Base-by-base conservation (phyloP, 2,113 vertebrate genomes). In the Eubucco bourcierii region DNA sequence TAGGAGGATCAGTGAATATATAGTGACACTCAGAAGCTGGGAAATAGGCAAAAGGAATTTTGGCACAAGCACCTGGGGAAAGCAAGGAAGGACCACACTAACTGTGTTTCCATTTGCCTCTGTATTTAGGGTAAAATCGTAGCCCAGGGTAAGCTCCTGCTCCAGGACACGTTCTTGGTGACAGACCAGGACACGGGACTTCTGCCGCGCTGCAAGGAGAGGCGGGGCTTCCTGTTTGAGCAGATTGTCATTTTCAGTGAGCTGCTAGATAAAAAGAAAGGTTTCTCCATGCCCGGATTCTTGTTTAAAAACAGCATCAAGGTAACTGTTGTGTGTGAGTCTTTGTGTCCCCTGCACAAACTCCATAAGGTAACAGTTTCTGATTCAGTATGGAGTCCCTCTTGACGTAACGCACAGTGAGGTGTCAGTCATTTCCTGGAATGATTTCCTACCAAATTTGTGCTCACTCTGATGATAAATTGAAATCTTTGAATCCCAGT, bases 201-300 rank as follows among this genome's bases (percentile, higher is more conserved):
- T 92, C 97, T 99, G 91, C 98, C 99, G 66, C 98, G 99, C 77
- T 99, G 99, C 98, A 99, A 98, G 94, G 99, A 99, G 95, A 98
- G 99, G 96, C 98, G 99, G 47, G 97, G 99, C 77, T 99, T 99
- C 97, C 98, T 99, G 72, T 99, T 99, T 70, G 99, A 99, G 94
- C 99, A 99, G 97, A 99, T 99, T 46, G 98, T 99, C 90, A 99
- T 99, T 95, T 99, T 99, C 97, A 99, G 99, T 47, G 99, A 99
- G 96, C 99, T 99, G 28, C 97, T 99, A 73, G 99, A 99, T 96
- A 99, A 99, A 97, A 99, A 99, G 97, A 99, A 99, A 98, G 99
- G 99, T 96, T 99, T 99, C 96, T 98, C 99, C 85, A 98, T 98
- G 96, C 99, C 99, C 3, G 99, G 99, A 90, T 99, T 99, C 98